Evolutionary conservation across 1,140 invertebrate species (phyloP).

Genomic region (Sweltsa coloradensis): DNA sequence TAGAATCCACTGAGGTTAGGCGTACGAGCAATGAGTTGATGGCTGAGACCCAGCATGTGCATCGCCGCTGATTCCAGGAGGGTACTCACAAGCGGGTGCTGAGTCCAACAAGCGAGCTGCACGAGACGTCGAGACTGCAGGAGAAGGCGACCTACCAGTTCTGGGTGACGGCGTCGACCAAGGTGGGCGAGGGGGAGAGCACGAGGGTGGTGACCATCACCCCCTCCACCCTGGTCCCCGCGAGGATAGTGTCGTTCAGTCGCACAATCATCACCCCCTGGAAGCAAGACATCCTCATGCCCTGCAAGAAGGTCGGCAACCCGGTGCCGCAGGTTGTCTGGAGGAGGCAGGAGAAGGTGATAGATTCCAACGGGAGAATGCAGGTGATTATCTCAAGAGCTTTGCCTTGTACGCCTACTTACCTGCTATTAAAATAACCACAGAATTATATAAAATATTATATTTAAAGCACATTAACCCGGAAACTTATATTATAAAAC

Average conservation of each 20-base stretch:
- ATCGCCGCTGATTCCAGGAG: slow-evolving; percentile 28
- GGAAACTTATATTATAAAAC: too few relatives aligned
- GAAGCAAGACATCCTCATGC: slow-evolving; percentile 68
- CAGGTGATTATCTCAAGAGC: too few relatives aligned
- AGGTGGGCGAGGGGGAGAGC: slow-evolving; percentile 66
- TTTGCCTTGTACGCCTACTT: too few relatives aligned
- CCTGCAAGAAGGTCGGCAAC: slow-evolving; percentile 68
- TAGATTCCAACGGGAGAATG: slow-evolving; percentile 20
- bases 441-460: too few relatives aligned
- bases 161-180: slow-evolving; percentile 68
- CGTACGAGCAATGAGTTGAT: too few relatives aligned
- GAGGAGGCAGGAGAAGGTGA: slow-evolving; percentile 31
- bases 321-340: slow-evolving; percentile 59
- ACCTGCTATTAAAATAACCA: too few relatives aligned
- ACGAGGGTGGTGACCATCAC: slow-evolving; percentile 61
- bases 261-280: slow-evolving; percentile 63
- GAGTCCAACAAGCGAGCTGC: slow-evolving; percentile 45
- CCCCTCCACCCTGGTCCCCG: slow-evolving; percentile 65
- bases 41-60: neutral
- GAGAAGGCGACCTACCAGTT: slow-evolving; percentile 63
- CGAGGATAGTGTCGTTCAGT: slow-evolving; percentile 70
- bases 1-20: too few relatives aligned
- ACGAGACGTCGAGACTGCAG: slow-evolving; percentile 59
- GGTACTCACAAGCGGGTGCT: slow-evolving; percentile 56
- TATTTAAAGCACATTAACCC: too few relatives aligned